Conservation (phyloP, 2,797 vertebrate genomes). For the Podargus strigoides region DNA sequence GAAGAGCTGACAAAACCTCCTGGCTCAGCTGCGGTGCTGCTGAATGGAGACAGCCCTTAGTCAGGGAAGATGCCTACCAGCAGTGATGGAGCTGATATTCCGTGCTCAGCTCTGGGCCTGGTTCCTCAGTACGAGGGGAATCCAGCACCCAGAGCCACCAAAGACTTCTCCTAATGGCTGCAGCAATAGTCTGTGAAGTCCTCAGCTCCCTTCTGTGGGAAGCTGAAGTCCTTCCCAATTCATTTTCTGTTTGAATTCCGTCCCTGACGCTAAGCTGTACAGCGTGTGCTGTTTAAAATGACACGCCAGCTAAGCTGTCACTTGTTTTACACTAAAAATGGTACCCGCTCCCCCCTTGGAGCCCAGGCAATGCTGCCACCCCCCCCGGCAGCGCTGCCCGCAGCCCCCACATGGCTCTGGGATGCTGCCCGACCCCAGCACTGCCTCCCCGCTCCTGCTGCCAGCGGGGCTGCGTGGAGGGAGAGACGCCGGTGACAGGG, state of each 20-base stretch:
- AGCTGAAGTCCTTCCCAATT: neutral
- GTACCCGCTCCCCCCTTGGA: accelerated
- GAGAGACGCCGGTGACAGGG: neutral
- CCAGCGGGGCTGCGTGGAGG: constrained; percentile 53
- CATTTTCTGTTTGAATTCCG: neutral
- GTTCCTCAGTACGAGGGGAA: neutral
- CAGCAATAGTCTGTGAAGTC: neutral
- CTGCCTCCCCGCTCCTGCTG: constrained; percentile 51
- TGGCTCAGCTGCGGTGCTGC: neutral
- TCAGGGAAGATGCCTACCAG: neutral
- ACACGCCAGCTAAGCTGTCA: neutral
- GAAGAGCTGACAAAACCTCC: neutral
- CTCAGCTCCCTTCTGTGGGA: neutral
- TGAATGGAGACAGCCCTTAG: neutral
- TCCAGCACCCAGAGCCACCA: neutral
- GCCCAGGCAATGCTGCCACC: neutral
- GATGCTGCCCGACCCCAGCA: neutral
- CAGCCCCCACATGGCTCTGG: neutral
- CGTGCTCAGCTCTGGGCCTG: neutral
- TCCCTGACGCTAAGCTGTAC: neutral
- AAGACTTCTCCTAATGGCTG: neutral
- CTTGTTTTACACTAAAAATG: neutral
- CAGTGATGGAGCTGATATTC: accelerated
- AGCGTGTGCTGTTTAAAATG: neutral
- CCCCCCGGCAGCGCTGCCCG: neutral